phyloP scores from a whole-genome alignment of 2,113 vertebrate genomes.

The Oryzias celebensis region DNA sequence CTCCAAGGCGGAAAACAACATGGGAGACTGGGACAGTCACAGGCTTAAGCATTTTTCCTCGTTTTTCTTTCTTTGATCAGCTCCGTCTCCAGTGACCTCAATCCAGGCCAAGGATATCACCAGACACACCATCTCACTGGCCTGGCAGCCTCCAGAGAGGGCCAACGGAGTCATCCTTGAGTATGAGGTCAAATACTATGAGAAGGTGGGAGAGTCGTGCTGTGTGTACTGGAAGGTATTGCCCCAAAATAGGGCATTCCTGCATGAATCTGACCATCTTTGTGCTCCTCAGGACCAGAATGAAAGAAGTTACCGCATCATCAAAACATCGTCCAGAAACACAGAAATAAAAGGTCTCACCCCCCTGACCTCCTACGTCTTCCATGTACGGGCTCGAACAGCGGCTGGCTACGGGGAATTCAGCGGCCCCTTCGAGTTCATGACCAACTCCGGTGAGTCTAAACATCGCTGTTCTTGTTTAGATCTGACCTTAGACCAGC shows the following conservation, averaged over 20 bases:
- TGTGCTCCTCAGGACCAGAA: constrained; percentile 87
- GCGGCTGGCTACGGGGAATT: constrained; percentile 95
- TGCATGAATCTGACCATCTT: not conserved
- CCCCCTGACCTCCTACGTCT: constrained; percentile 93
- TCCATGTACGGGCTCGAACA: constrained; percentile 93
- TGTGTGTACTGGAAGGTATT: too few relatives aligned
- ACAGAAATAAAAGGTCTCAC: constrained; percentile 94
- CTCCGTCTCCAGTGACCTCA: constrained; percentile 89
- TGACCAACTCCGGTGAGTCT: constrained; percentile 91
- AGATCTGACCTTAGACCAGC: constrained; percentile 4
- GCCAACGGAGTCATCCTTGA: constrained; percentile 97
- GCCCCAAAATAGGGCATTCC: not conserved
- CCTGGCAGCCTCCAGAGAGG: constrained; percentile 93
- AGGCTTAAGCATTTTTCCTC: constrained; percentile 12
- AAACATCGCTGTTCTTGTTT: not conserved
- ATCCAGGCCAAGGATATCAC: constrained; percentile 96
- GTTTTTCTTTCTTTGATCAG: constrained; percentile 66
- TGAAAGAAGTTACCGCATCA: constrained; percentile 94
- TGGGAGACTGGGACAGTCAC: constrained; percentile 4
- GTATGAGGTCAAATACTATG: constrained; percentile 98
- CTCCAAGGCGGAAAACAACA: constrained; percentile 39
- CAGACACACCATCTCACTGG: constrained; percentile 91
- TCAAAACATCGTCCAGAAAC: constrained; percentile 88
- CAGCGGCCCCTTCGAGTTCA: constrained; percentile 93
- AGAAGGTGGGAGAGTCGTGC: constrained; percentile 83